Evolutionary conservation across 2,888 invertebrate genomes (phyloP).

Genomic region (Chirona hameri): DNA sequence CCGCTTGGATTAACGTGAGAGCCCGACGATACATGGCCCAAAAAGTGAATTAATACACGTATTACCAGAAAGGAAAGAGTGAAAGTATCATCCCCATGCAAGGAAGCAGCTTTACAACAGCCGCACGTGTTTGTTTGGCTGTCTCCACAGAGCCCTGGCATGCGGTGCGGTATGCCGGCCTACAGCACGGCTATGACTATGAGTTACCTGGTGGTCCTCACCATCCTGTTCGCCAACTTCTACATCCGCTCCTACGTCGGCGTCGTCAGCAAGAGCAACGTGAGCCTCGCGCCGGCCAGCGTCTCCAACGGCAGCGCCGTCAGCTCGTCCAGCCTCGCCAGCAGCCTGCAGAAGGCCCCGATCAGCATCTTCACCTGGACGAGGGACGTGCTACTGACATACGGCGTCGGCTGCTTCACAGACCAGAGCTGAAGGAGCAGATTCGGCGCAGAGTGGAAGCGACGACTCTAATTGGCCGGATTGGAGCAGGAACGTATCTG

Average conservation of each 20-base stretch:
- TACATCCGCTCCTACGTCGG: not conserved
- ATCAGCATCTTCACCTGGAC: not conserved
- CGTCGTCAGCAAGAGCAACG: not conserved
- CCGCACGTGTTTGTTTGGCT: too few relatives aligned
- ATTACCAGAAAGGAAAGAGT: too few relatives aligned
- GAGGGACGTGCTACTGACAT: not conserved
- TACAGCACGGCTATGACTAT: not conserved
- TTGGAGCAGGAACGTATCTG: too few relatives aligned
- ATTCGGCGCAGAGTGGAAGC: too few relatives aligned
- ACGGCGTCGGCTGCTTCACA: not conserved
- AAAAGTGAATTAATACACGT: too few relatives aligned
- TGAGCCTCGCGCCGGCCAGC: not conserved
- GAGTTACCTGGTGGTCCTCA: not conserved
- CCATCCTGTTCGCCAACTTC: conserved; percentile 22
- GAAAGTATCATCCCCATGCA: too few relatives aligned
- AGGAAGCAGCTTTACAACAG: too few relatives aligned
- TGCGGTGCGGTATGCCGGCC: not conserved
- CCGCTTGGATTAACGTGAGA: too few relatives aligned
- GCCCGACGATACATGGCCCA: too few relatives aligned
- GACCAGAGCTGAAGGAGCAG: not conserved
- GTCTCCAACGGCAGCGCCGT: not conserved
- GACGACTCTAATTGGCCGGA: too few relatives aligned
- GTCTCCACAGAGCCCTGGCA: not conserved
- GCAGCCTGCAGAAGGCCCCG: not conserved
- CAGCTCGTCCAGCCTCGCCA: not conserved